Conservation (phyloP, 2,797 vertebrate species). For the Danio jaintianensis region DNA sequence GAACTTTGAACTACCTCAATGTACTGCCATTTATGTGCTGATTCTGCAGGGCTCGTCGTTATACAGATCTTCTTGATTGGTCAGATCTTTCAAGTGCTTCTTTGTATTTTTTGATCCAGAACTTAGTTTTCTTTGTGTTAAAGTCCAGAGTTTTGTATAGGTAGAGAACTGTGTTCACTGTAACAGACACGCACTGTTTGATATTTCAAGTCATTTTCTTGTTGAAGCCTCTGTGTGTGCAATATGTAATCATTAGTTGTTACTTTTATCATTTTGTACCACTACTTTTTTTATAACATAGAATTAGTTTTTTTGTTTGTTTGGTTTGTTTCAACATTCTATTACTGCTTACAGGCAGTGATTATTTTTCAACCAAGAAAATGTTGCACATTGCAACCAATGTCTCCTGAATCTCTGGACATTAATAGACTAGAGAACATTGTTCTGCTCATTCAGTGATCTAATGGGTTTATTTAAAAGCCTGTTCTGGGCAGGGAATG, state of each 20-base stretch:
- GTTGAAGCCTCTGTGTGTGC: conserved; percentile 70
- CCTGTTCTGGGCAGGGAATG: conserved; percentile 41
- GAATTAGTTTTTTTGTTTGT: conserved; percentile 71
- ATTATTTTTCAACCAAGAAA: conserved; percentile 72
- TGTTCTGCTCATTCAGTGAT: conserved; percentile 51
- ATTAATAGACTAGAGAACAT: conserved; percentile 61
- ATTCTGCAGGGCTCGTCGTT: conserved; percentile 48
- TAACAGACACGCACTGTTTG: conserved; percentile 61
- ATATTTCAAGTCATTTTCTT: conserved; percentile 55
- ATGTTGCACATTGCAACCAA: conserved; percentile 85
- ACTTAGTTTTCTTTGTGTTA: conserved; percentile 34
- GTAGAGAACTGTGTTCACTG: conserved; percentile 55
- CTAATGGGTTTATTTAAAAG: conserved; percentile 72
- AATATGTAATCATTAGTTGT: conserved; percentile 76
- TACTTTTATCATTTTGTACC: conserved; percentile 68
- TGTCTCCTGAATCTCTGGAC: conserved; percentile 65
- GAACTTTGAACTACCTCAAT: conserved; percentile 64
- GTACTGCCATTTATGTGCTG: conserved; percentile 49
- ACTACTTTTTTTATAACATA: conserved; percentile 72
- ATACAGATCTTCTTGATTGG: conserved; percentile 28
- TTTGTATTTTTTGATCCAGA: conserved; percentile 28
- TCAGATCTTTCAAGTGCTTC: conserved; percentile 42
- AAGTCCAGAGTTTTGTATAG: conserved; percentile 49
- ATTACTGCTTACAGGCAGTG: conserved; percentile 65
- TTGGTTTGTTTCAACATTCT: conserved; percentile 63